Evolutionary conservation across 1,140 invertebrate genomes (phyloP).

Genomic region (Gyrodactylus bullatarudis): DNA sequence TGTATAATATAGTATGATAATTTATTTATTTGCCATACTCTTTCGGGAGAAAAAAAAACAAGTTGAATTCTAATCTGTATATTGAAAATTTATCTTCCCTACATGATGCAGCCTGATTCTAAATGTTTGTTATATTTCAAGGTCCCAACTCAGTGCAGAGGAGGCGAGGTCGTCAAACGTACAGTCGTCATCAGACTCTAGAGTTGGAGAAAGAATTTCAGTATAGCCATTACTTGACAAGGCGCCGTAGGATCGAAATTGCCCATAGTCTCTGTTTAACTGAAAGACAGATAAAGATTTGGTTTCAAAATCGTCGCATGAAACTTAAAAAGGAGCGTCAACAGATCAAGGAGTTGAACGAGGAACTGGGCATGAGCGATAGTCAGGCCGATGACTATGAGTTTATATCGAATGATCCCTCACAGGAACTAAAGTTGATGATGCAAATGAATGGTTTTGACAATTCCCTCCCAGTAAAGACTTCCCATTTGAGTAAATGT

Average conservation of each 20-base stretch:
- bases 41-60: too few relatives aligned
- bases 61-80: too few relatives aligned
- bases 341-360: constrained; percentile 5
- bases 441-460: too few relatives aligned
- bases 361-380: neutral
- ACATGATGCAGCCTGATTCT: too few relatives aligned
- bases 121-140: too few relatives aligned
- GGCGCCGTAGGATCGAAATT: constrained; percentile 45
- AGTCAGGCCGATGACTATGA: neutral
- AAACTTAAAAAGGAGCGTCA: constrained; percentile 55
- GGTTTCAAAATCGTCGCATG: constrained; percentile 72
- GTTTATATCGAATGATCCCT: too few relatives aligned
- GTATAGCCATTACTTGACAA: constrained; percentile 30
- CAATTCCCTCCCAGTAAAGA: too few relatives aligned
- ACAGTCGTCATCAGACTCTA: constrained; percentile 47
- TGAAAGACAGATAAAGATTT: constrained; percentile 45
- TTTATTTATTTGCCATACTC: too few relatives aligned
- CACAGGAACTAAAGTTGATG: too few relatives aligned
- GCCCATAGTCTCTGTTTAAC: constrained; percentile 51
- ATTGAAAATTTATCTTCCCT: too few relatives aligned
- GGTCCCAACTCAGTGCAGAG: constrained; percentile 6
- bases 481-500: too few relatives aligned
- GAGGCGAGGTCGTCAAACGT: constrained; percentile 15
- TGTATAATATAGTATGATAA: too few relatives aligned
- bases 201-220: constrained; percentile 32